These are phyloP conservation scores for Diplodus puntazzo DNA, from an alignment of 2,797 vertebrate species.

Conservation along the genomic window DNA sequence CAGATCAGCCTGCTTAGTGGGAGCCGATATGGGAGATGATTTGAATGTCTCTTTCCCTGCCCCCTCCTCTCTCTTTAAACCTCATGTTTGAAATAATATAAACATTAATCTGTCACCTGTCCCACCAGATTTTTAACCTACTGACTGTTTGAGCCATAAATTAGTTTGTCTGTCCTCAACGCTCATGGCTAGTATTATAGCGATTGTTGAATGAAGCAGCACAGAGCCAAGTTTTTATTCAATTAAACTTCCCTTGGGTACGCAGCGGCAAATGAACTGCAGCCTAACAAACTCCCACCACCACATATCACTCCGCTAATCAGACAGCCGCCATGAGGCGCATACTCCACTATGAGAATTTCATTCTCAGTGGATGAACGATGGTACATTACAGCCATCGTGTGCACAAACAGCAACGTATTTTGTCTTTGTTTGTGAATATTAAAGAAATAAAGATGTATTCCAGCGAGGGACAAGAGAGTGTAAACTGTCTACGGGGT, in stretches of 20 bases:
- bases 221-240: slow-evolving; percentile 69
- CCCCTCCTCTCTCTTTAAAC: neutral
- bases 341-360: slow-evolving; percentile 39
- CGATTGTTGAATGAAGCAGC: slow-evolving; percentile 61
- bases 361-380: slow-evolving; percentile 25
- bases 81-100: slow-evolving; percentile 4
- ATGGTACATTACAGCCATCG: slow-evolving; percentile 14
- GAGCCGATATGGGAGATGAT: slow-evolving; percentile 29
- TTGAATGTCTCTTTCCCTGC: slow-evolving; percentile 8
- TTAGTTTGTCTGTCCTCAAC: slow-evolving; percentile 22
- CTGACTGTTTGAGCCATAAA: slow-evolving; percentile 30
- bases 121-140: neutral
- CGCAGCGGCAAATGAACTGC: slow-evolving; percentile 71
- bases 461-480: neutral
- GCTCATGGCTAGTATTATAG: slow-evolving; percentile 57
- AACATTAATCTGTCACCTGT: slow-evolving; percentile 9
- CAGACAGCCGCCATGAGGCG: slow-evolving; percentile 67
- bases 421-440: neutral
- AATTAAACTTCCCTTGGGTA: slow-evolving; percentile 73
- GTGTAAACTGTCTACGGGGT: neutral
- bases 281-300: slow-evolving; percentile 76
- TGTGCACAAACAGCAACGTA: slow-evolving; percentile 13
- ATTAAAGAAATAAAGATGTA: neutral
- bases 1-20: slow-evolving; percentile 18
- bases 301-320: slow-evolving; percentile 78